Evolutionary conservation across 2,888 invertebrate species (phyloP).

Genomic region (Chaetogeoica ovagalla): DNA sequence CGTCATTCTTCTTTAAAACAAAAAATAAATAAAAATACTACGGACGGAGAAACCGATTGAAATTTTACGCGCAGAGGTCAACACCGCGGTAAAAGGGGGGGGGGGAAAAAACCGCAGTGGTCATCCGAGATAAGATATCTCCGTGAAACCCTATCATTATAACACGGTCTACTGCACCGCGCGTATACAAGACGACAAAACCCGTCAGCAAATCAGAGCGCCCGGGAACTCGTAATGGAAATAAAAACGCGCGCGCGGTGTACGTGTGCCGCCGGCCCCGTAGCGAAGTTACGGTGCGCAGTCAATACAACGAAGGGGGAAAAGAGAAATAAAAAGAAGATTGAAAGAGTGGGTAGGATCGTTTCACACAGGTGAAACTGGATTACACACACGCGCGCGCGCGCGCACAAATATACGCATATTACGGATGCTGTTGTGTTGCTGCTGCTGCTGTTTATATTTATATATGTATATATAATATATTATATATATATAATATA

Average conservation of each 20-base stretch:
- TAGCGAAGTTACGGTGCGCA: not conserved
- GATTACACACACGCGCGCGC: conserved; percentile 16
- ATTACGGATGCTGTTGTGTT: not conserved
- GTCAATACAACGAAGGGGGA: not conserved
- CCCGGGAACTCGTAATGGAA: conserved; percentile 37
- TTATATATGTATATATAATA: too few species aligned
- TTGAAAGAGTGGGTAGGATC: conserved; percentile 14
- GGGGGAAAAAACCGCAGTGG: conserved; percentile 1
- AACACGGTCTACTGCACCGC: not conserved
- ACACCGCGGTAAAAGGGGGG: too few species aligned
- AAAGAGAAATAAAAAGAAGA: conserved; percentile 28
- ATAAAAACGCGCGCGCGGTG: not conserved
- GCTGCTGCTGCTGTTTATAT: not conserved
- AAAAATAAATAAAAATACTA: not conserved
- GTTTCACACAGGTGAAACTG: conserved; percentile 38
- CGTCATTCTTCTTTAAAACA: not conserved
- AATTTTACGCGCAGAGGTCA: conserved; percentile 20
- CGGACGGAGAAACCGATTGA: conserved; percentile 16
- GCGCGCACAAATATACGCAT: not conserved
- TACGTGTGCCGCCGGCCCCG: too few species aligned
- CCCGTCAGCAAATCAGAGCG: conserved; percentile 44
- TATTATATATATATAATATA: too few species aligned
- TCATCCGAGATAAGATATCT: conserved; percentile 39
- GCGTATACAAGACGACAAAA: not conserved
- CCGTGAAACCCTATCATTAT: conserved; percentile 40